Evolutionary conservation across 2,888 invertebrate species (phyloP), one percentile per base, ranked within the genome.

Genomic region (Noctuana brunneofusca): DNA sequence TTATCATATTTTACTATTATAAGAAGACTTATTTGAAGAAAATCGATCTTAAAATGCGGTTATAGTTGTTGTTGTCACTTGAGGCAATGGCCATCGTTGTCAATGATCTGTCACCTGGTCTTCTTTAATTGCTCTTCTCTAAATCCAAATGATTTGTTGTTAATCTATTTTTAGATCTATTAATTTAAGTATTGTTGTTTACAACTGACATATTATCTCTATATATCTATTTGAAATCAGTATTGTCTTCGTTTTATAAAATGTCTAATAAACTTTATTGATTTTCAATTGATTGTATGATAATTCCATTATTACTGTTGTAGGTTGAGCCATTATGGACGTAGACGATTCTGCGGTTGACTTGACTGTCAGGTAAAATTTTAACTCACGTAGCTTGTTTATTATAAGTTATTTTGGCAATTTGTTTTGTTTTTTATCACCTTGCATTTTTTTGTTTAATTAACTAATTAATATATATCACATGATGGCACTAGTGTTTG

Each of bases 321-420:
- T 56, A 63, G 60, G 60, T 66, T 48, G 54, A 66, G 49, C 69
- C 68, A 95, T 94, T 92, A 97, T 97, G 97, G 97, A 97, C 88
- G 94, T 96, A 83, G 96, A 97, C 92, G 96, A 97, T 84, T 94
- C 95, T 79, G 97, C 97, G 71, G 97, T 97, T 76, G 97, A 97
- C 93, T 93, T 97, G 76, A 97, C 97, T 89, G 94, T 97, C 81
- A 94, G 95, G 96, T 96, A 91, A 92, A 66, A 24, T 65, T 63
- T 57, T 58, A 54, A 60, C 43, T 57, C 60, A 32, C 11, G 14
- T 27, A 41, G 50, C 41, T 53, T 59, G 22, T 59, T 60, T 35
- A 54, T 8, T 59, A 27, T 30, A 9, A 1, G 9, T 24, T 24
- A 49, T 16, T 38, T 22, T 20, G 11, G 11, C 1, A 9, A 16